Evolutionary conservation across 2,113 vertebrate genomes (phyloP).

Genomic region (Protobothrops flavoviridis): DNA sequence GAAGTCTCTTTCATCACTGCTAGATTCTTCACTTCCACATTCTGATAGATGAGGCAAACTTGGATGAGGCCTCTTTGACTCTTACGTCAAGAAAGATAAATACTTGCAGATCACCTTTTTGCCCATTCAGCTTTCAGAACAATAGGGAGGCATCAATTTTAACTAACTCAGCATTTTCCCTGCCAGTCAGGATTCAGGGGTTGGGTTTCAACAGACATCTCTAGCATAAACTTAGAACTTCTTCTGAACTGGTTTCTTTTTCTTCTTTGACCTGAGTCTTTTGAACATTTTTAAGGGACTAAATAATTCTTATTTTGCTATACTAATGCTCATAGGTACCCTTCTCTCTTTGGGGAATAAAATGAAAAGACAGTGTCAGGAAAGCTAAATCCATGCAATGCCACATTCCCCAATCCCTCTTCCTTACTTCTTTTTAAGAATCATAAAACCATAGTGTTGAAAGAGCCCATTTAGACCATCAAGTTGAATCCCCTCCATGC

Average conservation of each 20-base stretch:
- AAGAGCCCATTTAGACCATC: not conserved
- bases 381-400: not conserved
- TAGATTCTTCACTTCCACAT: not conserved
- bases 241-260: not conserved
- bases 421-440: not conserved
- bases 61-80: not conserved
- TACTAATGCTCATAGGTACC: not conserved
- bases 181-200: not conserved
- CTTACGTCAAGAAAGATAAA: not conserved
- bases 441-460: not conserved
- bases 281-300: not conserved
- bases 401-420: not conserved
- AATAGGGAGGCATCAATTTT: not conserved
- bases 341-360: not conserved
- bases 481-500: not conserved
- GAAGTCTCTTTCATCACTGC: not conserved
- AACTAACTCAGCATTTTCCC: not conserved
- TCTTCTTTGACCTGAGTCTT: not conserved
- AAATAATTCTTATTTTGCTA: not conserved
- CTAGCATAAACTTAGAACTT: not conserved
- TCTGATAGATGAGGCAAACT: not conserved
- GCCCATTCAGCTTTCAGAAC: not conserved
- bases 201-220: not conserved
- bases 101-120: not conserved
- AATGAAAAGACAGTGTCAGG: not conserved